Evolutionary conservation across 2,888 invertebrate species (phyloP), one percentile per base, ranked within the genome.

Genomic region (Lottia gigantea): DNA sequence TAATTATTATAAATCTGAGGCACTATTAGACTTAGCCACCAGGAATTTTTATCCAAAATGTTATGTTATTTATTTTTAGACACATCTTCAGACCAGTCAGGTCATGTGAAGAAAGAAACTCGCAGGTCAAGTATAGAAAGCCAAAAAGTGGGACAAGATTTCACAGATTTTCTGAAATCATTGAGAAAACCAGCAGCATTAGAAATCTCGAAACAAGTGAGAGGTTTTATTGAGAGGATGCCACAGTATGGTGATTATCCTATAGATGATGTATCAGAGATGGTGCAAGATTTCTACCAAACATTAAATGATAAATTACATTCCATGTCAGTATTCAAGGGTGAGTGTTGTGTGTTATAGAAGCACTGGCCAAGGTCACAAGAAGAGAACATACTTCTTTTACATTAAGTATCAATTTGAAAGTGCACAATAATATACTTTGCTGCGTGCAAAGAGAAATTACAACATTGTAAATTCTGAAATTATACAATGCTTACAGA

Each of bases 251-350:
- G 78, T 2, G 83, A 85, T 45, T 74, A 75, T 12, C 80, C 84
- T 1, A 80, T 85, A 11, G 87, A 88, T 8, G 87, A 97, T 77
- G 89, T 97, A 46, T 95, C 97, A 0, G 96, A 97, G 85, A 90
- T 94, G 64, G 94, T 96, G 46, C 97, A 98, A 89, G 94, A 95
- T 83, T 95, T 95, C 85, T 99, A 98, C 88, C 94, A 93, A 89
- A 91, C 91, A 67, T 87, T 95, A 88, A 91, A 92, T 77, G 93
- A 93, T 75, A 91, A 93, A 80, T 91, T 95, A 90, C 93, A 94
- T 79, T 75, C 82, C 1, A 83, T 86, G 66, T 62, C 84, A 3
- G 74, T 85, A 31, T 89, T 88, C 76, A 88, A 86, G 84, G 86
- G 89, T 89, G 62, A 90, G 66, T 46, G 15, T 12, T 31, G 6